phyloP scores from a whole-genome alignment of 2,113 vertebrate genomes.

The Nannospalax galili region DNA sequence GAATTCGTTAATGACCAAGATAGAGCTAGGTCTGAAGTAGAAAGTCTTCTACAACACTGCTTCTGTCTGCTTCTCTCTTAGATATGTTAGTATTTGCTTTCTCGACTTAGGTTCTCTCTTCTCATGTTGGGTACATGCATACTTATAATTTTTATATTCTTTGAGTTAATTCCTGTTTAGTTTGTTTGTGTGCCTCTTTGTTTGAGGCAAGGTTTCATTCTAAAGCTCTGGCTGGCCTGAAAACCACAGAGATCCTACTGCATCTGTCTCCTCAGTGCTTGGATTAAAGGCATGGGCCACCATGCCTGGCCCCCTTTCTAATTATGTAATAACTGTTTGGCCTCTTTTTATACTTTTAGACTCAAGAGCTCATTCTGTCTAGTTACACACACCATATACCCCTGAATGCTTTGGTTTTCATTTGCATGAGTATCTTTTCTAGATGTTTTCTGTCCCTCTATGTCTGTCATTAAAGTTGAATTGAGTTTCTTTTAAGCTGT shows the following conservation, averaged over 20 bases:
- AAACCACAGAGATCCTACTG: neutral
- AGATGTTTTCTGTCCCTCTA: neutral
- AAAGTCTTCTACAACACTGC: neutral
- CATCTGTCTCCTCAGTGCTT: neutral
- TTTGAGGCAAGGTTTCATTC: neutral
- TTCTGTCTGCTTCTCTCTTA: neutral
- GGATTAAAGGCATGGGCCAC: too few species aligned
- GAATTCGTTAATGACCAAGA: neutral
- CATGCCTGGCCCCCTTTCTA: neutral
- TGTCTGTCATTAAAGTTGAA: neutral
- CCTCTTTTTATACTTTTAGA: neutral
- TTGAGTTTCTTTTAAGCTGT: neutral
- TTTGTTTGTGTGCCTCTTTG: neutral
- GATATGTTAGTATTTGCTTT: neutral
- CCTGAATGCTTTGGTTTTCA: neutral
- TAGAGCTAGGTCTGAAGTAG: neutral
- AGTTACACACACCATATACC: neutral
- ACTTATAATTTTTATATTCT: neutral
- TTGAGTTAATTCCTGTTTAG: neutral
- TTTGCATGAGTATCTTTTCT: neutral
- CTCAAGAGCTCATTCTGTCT: neutral
- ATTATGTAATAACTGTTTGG: neutral
- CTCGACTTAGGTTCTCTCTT: neutral
- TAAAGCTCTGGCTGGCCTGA: neutral
- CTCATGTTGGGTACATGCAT: neutral